Evolutionary conservation across 2,888 invertebrate genomes (phyloP), one percentile per base, ranked within the genome.

Genomic region (Eristalis pertinax): DNA sequence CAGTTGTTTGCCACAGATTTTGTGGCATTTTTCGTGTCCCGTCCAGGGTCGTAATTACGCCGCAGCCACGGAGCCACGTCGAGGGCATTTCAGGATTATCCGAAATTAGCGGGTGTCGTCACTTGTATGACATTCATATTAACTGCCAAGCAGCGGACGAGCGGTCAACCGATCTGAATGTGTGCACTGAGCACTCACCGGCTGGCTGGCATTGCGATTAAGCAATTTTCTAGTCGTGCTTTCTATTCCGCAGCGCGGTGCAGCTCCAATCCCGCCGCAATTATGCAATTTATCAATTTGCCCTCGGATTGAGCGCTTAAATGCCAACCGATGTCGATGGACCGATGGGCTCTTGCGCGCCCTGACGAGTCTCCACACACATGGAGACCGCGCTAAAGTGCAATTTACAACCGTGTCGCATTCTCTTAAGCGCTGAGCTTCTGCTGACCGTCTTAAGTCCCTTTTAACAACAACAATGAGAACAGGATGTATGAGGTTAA

Each of bases 251-350:
- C 73, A 63, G 58, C 68, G 58, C 24, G 2, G 4, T 2, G 4
- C 7, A 50, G n/a, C n/a, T 50, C 19, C 50, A 50, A 50, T 60
- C 60, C 62, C 43, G 70, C 65, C 67, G 82, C 75, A 86, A 86
- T 86, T 86, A 86, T 79, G 86, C 78, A 86, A 86, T 86, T 85
- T 85, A 85, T 85, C 85, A 81, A 81, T 81, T 86, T 82, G 63
- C 67, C 78, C 56, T 80, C 19, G 58, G 68, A 84, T 72, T 76
- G 68, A 76, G 76, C 72, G 76, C 68, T 76, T 80, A 68, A 62
- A 68, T 68, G 70, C 73, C 69, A 64, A 22, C 64, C 13, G 29
- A 19, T 8, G 38, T 26, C 65, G 41, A 43, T 24, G 56, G 24
- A 11, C 24, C 50, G 19, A 63, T 38, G 62, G 58, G 41, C 73